Conservation (phyloP, 2,797 vertebrate species). For the Sphaeramia orbicularis region DNA sequence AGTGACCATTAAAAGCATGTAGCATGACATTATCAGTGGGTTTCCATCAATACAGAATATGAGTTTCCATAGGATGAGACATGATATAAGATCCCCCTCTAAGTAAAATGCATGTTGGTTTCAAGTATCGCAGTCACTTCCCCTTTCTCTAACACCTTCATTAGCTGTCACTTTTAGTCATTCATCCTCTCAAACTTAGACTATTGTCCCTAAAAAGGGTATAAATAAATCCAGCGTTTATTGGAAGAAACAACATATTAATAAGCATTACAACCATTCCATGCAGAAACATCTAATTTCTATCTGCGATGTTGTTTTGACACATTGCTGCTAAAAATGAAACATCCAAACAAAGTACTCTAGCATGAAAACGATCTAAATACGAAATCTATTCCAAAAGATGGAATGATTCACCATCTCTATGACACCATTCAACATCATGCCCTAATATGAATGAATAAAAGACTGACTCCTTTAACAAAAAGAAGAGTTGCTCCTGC, state of each 20-base stretch:
- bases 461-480: slow-evolving; percentile 9
- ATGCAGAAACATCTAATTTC: slow-evolving; percentile 9
- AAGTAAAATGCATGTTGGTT: slow-evolving; percentile 13
- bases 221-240: slow-evolving; percentile 1
- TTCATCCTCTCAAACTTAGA: slow-evolving; percentile 10
- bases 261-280: not conserved
- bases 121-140: slow-evolving; percentile 18
- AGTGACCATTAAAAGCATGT: slow-evolving; percentile 35
- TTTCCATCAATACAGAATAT: slow-evolving; percentile 34
- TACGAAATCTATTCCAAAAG: slow-evolving; percentile 16
- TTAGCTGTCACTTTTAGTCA: slow-evolving; percentile 21
- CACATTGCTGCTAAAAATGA: slow-evolving; percentile 8
- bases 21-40: slow-evolving; percentile 30
- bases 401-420: not conserved
- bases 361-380: slow-evolving; percentile 11
- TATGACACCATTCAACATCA: slow-evolving; percentile 8
- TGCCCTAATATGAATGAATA: slow-evolving; percentile 7
- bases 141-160: slow-evolving; percentile 2
- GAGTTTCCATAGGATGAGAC: slow-evolving; percentile 20
- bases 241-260: not conserved
- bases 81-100: slow-evolving; percentile 13
- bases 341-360: slow-evolving; percentile 3
- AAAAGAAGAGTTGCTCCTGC: slow-evolving; percentile 22
- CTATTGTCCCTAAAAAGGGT: not conserved
- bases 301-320: not conserved